These are phyloP conservation scores for Corynorhinus townsendii DNA, from an alignment of 2,113 vertebrate species.

Conservation along the genomic window DNA sequence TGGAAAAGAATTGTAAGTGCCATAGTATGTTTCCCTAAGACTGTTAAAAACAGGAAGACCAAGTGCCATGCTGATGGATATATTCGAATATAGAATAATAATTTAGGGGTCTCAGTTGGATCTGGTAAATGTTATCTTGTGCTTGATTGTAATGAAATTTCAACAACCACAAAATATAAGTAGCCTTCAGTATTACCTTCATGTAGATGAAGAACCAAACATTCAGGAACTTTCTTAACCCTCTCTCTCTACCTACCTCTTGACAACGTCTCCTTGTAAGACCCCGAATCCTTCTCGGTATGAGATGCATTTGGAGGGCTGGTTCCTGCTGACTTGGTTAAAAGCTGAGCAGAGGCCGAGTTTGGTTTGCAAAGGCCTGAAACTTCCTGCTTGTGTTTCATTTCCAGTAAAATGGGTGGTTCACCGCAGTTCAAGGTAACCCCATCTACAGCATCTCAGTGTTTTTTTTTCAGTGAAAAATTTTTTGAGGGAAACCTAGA, in stretches of 20 bases:
- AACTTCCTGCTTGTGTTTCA: slow-evolving; percentile 26
- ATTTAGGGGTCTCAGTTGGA: background rate
- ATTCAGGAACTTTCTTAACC: background rate
- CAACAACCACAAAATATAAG: background rate
- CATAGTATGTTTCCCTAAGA: background rate
- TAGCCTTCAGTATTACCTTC: background rate
- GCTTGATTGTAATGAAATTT: background rate
- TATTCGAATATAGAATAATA: background rate
- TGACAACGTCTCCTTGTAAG: background rate
- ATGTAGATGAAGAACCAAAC: background rate
- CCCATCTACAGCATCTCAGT: background rate
- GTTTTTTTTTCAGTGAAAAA: slow-evolving; percentile 11
- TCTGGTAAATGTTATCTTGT: background rate
- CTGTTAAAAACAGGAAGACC: background rate
- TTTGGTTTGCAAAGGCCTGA: slow-evolving; percentile 22
- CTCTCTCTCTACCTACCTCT: background rate
- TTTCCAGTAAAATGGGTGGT: slow-evolving; percentile 37
- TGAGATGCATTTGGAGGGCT: background rate
- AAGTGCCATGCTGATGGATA: background rate
- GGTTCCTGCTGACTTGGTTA: background rate
- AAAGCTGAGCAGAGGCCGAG: background rate
- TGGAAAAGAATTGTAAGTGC: background rate
- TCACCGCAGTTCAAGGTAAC: slow-evolving; percentile 44
- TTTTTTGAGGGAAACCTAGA: slow-evolving; percentile 20
- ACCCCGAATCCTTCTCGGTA: background rate